These are phyloP conservation scores for Leucosticte australis DNA, from an alignment of 2,113 vertebrate species.

Conservation along the genomic window DNA sequence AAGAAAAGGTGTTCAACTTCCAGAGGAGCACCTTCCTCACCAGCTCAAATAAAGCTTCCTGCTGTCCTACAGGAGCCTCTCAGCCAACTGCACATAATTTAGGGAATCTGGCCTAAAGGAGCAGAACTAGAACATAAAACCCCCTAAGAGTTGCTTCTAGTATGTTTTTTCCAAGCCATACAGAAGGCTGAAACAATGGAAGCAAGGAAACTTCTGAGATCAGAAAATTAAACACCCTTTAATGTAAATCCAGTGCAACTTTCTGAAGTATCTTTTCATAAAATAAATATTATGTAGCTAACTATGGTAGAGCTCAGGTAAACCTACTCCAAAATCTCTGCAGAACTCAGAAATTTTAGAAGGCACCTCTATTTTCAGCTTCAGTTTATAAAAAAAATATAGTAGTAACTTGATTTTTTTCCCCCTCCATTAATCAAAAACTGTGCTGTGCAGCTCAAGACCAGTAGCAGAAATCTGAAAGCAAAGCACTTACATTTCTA, in stretches of 20 bases:
- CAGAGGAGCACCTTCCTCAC: neutral
- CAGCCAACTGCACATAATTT: neutral
- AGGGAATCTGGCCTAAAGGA: neutral
- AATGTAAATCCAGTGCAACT: neutral
- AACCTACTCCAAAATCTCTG: neutral
- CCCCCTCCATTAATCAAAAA: neutral
- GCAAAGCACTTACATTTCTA: neutral
- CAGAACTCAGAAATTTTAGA: neutral
- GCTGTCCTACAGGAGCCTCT: neutral
- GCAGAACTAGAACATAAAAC: neutral
- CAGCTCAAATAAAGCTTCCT: neutral
- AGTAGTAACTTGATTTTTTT: neutral
- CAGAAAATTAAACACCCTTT: neutral
- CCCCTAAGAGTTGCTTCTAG: rapidly evolving
- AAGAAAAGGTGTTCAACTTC: neutral
- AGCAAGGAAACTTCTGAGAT: neutral
- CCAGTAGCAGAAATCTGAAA: neutral
- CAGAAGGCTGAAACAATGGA: neutral
- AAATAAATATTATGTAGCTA: neutral
- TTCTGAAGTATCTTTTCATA: neutral
- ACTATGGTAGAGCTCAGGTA: neutral
- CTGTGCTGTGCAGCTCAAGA: neutral
- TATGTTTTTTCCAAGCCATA: neutral
- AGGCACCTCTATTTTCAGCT: neutral
- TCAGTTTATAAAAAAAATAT: neutral